Evolutionary conservation across 2,113 vertebrate species (phyloP).

Genomic region (Uropsilus gracilis): DNA sequence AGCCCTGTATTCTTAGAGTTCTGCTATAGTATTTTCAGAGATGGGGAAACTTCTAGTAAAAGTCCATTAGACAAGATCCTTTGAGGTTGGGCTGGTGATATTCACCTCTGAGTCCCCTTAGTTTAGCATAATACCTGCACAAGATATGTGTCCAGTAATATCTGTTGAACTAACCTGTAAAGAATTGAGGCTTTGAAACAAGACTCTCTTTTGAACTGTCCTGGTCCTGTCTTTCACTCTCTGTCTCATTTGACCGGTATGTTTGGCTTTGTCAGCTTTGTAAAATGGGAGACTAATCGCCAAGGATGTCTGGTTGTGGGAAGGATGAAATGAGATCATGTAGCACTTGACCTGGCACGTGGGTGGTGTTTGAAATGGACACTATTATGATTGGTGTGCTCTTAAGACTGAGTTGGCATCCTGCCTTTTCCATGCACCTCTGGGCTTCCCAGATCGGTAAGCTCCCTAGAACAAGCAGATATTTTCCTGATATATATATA

Average conservation of each 20-base stretch:
- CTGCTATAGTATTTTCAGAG: not conserved
- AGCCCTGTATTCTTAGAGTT: not conserved
- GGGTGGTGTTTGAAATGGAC: not conserved
- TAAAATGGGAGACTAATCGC: not conserved
- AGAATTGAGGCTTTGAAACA: not conserved
- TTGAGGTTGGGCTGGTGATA: not conserved
- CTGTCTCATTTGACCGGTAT: not conserved
- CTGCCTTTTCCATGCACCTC: constrained; percentile 27
- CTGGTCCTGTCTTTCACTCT: not conserved
- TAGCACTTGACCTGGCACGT: not conserved
- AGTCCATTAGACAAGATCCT: not conserved
- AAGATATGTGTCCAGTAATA: not conserved
- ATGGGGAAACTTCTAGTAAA: not conserved
- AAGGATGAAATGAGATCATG: not conserved
- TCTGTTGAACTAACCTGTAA: not conserved
- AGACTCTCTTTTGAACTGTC: not conserved
- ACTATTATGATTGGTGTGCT: not conserved
- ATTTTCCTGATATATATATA: constrained; percentile 55
- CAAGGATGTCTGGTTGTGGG: not conserved
- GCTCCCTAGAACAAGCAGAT: constrained; percentile 29
- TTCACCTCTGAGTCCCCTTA: not conserved
- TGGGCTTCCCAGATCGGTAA: constrained; percentile 54
- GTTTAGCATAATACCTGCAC: not conserved
- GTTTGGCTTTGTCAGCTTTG: not conserved
- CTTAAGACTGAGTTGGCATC: constrained; percentile 62